Percentiles rank a stretch among this genome's conserved stretches.
These are phyloP conservation scores for Gambelia wislizenii DNA, from an alignment of 2,797 vertebrate genomes.

Conservation along the genomic window DNA sequence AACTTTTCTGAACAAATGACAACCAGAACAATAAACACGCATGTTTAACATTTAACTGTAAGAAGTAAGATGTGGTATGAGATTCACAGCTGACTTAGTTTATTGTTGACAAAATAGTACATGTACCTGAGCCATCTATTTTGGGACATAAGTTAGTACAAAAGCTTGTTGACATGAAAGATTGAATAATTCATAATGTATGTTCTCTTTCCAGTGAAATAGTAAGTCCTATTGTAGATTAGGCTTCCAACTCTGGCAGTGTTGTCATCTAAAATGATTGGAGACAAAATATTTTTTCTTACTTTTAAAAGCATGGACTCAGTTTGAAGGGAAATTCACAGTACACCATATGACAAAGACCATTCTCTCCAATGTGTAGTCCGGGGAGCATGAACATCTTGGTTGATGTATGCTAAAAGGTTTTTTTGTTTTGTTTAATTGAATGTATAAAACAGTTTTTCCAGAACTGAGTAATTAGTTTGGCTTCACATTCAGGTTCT, in stretches of 20 bases:
- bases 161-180: slow-evolving; percentile 66
- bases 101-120: slow-evolving; percentile 67
- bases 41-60: slow-evolving; percentile 50
- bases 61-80: too few species aligned
- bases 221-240: slow-evolving; percentile 57
- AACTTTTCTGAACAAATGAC: slow-evolving; percentile 54
- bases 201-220: slow-evolving; percentile 51
- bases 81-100: slow-evolving; percentile 61
- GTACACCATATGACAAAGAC: slow-evolving; percentile 25
- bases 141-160: slow-evolving; percentile 56
- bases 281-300: slow-evolving; percentile 39
- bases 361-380: slow-evolving; percentile 23
- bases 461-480: not conserved
- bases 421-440: not conserved
- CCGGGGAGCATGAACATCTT: slow-evolving; percentile 25
- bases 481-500: not conserved
- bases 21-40: slow-evolving; percentile 56
- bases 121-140: slow-evolving; percentile 62
- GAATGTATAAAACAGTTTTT: not conserved
- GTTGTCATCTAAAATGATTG: slow-evolving; percentile 43
- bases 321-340: slow-evolving; percentile 48
- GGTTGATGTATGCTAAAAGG: not conserved
- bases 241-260: slow-evolving; percentile 40
- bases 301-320: slow-evolving; percentile 31
- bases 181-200: slow-evolving; percentile 70